These are phyloP conservation scores for Athene noctua DNA, from an alignment of 2,113 vertebrate genomes.

Conservation along the genomic window DNA sequence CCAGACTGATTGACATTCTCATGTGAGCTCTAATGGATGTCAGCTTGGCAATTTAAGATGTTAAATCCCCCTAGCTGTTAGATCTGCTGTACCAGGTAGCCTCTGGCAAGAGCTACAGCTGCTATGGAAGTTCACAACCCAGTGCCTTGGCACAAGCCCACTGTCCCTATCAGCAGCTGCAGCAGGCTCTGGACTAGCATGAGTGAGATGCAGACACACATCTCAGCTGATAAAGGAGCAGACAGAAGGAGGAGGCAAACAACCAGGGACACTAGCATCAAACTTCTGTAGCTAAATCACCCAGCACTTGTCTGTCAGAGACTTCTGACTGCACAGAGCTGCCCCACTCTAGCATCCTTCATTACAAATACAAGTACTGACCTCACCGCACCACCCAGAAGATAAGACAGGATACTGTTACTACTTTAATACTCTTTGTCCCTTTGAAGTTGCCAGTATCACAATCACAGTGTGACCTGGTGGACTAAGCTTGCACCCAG, in stretches of 20 bases:
- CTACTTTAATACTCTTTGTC: not conserved
- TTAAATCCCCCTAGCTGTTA: slow-evolving; percentile 8
- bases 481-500: not conserved
- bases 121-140: not conserved
- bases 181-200: not conserved
- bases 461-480: not conserved
- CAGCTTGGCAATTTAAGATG: not conserved
- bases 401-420: not conserved
- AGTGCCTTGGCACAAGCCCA: not conserved
- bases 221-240: not conserved
- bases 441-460: not conserved
- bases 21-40: not conserved
- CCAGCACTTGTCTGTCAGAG: not conserved
- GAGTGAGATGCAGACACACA: not conserved
- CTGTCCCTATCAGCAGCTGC: not conserved
- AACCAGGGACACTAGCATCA: not conserved
- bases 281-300: not conserved
- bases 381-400: not conserved
- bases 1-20: not conserved
- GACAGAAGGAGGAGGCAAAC: not conserved
- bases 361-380: not conserved
- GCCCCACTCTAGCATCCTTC: not conserved
- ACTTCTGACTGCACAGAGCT: not conserved
- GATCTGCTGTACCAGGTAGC: not conserved
- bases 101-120: not conserved